Evolutionary conservation across 2,797 vertebrate genomes (phyloP), one percentile per base, ranked within the genome.

Genomic region (Loriculus beryllinus): DNA sequence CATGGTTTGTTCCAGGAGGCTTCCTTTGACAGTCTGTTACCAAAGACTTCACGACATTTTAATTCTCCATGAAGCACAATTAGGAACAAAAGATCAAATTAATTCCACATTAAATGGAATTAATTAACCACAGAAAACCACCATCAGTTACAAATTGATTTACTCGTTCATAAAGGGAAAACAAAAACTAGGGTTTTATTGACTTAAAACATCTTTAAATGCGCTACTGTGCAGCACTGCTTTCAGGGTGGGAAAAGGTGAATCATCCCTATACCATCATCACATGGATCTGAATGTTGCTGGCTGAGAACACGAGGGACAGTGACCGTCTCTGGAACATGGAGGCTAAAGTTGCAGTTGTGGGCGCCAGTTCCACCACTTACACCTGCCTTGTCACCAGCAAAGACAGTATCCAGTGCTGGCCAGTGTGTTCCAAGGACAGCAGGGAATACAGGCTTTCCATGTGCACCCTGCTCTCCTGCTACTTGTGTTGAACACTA

Each of bases 1-100:
- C 96, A 96, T 82, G 89, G 88, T 42, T 43, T 96, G 86, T 97
- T 95, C 98, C 98, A 98, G 33, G 96, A 97, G 49, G 97, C 97
- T 14, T 95, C 94, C 78, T 88, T 97, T 95, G 97, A 82, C 97
- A 98, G 26, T 95, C 90, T 1, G 90, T 95, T 75, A 68, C 83
- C 70, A 96, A 98, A 28, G 96, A 96, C 15, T 75, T 37, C 81
- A 97, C 47, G 25, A 86, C 76, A 64, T 48, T n/a, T 43, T 59
- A 29, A 26, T 91, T 96, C 97, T 64, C n/a, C 29, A 57, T 14
- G 26, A 69, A 64, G 19, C 49, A 12, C 4, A 10, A 19, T 35
- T 10, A 70, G 62, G 74, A 68, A 79, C 23, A 70, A 75, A 84
- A 84, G 45, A 17, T 64, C 33, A 37, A 33, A 70, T 29, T 75